A percentile compares a stretch with the other conserved stretches of the same genome.
phyloP scores from a whole-genome alignment of 2,113 vertebrate genomes.

The Sinocyclocheilus rhinocerous region DNA sequence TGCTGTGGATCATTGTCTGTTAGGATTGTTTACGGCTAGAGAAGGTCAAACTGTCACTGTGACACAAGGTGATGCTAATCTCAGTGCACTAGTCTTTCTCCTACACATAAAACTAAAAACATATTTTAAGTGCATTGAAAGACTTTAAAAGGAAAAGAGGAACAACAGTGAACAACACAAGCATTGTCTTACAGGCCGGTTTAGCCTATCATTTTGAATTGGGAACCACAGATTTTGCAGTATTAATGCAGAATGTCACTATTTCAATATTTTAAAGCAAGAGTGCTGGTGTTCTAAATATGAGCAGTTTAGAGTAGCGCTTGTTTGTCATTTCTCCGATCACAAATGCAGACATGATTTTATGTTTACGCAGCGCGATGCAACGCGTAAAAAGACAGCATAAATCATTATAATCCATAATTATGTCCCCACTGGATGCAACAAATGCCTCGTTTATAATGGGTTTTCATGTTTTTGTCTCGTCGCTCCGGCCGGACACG shows the following conservation, averaged over 20 bases:
- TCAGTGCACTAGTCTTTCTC: background rate
- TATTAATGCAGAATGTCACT: background rate
- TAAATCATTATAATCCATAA: no score
- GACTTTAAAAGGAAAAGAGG: background rate
- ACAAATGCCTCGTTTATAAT: no score
- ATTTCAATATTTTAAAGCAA: background rate
- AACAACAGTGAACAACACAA: background rate
- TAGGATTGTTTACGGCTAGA: background rate
- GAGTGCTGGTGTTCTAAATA: background rate
- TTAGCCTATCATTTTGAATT: background rate
- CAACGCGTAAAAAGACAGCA: no score
- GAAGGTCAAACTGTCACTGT: conserved; percentile 6
- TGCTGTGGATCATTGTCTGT: background rate
- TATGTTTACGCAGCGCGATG: no score
- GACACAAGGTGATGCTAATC: background rate
- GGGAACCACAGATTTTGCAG: background rate
- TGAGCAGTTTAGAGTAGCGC: no score
- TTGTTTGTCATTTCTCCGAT: no score
- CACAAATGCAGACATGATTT: no score
- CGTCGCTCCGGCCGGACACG: no score
- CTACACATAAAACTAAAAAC: background rate
- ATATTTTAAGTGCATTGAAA: conserved; percentile 1
- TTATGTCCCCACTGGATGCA: no score
- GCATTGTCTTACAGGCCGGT: background rate
- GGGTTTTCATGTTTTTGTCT: no score